Base-by-base conservation (phyloP, 2,888 invertebrate species). In the Netelia melanura region DNA sequence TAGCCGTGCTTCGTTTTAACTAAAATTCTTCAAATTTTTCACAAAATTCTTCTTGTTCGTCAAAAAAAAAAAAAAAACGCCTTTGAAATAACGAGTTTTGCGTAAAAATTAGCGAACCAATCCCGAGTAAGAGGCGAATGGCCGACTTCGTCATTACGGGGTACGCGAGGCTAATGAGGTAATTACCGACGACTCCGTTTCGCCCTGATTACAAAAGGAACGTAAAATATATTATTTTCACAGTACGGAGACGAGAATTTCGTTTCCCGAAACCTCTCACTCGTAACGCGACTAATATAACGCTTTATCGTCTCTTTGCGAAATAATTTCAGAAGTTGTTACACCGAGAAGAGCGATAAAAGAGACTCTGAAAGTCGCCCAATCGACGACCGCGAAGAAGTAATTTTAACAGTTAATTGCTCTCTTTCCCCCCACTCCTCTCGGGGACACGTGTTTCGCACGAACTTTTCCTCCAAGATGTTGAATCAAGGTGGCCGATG, bases 121-220 rank as follows among this genome's bases (percentile, higher is more conserved):
- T 30, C 30, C 30, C 30, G 30, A 30, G 30, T 30, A 30, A 2
- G 5, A 30, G 61, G 17, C 11, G 10, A 48, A 8, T 48, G 11
- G 10, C 11, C 54, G 38, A 14, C 75, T 54, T 67, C 44, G 30
- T 74, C 61, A 43, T 64, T 74, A 62, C 21, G 21, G 5, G 14
- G 43, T 11, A n/a, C 23, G 14, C 17, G 8, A 11, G 56, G 67
- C 43, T 76, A 67, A 76, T 67, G 52, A 58, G 76, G 67, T 76
- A 56, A 76, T 76, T 67, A 56, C 3, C 67, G 65, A 9, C 14
- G 54, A 67, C 65, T 67, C 65, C 9, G 11, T 25, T 58, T 3
- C 67, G 38, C n/a, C n/a, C 44, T 23, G 17, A 11, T 54, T 56
- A 44, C 23, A 58, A 54, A 54, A 30, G 6, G n/a, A 56, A 17